Conservation (phyloP, 2,797 vertebrate genomes). For the Graptemys geographica region DNA sequence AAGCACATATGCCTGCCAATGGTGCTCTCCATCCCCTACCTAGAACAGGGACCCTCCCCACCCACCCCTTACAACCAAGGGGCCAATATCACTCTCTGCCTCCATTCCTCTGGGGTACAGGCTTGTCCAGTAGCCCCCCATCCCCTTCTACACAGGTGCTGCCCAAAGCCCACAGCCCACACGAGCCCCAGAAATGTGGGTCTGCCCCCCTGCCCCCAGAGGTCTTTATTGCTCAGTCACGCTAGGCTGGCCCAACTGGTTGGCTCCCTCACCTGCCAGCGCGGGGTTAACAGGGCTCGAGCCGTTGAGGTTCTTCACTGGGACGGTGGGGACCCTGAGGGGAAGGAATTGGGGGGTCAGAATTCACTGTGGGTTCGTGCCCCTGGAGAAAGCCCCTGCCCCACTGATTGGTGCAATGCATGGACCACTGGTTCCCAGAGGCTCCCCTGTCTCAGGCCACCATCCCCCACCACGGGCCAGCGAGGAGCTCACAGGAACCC, state of each 20-base stretch:
- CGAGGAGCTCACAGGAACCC: not conserved
- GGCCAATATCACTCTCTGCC: not conserved
- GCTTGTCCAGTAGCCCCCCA: no score
- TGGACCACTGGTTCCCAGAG: not conserved
- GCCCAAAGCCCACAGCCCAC: not conserved
- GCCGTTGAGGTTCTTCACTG: constrained; percentile 95
- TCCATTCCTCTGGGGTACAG: not conserved
- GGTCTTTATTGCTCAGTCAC: not conserved
- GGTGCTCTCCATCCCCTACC: not conserved
- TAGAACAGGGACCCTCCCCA: not conserved
- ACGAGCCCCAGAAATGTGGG: not conserved
- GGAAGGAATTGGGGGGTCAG: not conserved
- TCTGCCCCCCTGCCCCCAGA: no score
- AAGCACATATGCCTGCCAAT: no score
- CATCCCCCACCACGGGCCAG: not conserved
- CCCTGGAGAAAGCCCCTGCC: not conserved
- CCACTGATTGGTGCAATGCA: not conserved
- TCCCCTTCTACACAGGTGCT: not conserved
- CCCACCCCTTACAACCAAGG: not conserved
- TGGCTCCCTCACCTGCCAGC: constrained; percentile 87
- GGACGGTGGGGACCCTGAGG: constrained; percentile 92
- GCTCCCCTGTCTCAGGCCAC: not conserved
- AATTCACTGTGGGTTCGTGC: not conserved
- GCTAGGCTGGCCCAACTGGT: not conserved
- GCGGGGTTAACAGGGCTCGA: constrained; percentile 94